Conservation (phyloP, 2,888 invertebrate genomes). For the Mechanitis messenoides region DNA sequence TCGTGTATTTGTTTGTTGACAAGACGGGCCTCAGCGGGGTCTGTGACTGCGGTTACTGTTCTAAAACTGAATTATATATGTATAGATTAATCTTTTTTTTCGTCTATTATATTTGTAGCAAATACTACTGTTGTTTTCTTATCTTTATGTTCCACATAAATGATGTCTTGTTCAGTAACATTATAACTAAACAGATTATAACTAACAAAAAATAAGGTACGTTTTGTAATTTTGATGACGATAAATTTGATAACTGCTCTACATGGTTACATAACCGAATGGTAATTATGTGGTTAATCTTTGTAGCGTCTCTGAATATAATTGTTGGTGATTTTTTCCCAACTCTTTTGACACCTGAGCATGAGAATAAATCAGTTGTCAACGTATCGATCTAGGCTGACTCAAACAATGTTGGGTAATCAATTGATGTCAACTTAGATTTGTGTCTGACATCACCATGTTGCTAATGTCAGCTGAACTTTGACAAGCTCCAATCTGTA, state of each 20-base stretch:
- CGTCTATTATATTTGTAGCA: background rate
- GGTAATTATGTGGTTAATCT: slow-evolving; percentile 56
- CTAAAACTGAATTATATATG: slow-evolving; percentile 25
- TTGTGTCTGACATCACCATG: slow-evolving; percentile 57
- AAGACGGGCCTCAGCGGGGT: slow-evolving; percentile 56
- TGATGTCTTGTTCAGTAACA: background rate
- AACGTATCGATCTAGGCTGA: slow-evolving; percentile 57
- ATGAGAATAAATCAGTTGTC: slow-evolving; percentile 69
- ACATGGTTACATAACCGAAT: slow-evolving; percentile 50
- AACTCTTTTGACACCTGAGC: slow-evolving; percentile 65
- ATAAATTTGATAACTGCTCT: slow-evolving; percentile 37
- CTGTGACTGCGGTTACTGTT: slow-evolving; percentile 37
- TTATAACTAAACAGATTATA: too few relatives aligned
- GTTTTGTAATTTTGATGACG: slow-evolving; percentile 36
- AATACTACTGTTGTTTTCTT: slow-evolving; percentile 4
- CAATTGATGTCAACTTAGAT: slow-evolving; percentile 54
- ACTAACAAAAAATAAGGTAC: slow-evolving; percentile 14
- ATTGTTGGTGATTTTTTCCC: slow-evolving; percentile 58
- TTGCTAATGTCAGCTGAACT: slow-evolving; percentile 45
- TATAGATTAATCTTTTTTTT: background rate
- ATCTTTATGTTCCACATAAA: slow-evolving; percentile 1
- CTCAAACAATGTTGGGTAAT: slow-evolving; percentile 55
- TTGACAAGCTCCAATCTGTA: slow-evolving; percentile 35
- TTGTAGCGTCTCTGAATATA: slow-evolving; percentile 55
- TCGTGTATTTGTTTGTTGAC: slow-evolving; percentile 56